Percentiles rank a stretch among this genome's conserved stretches.
Evolutionary conservation across 2,797 vertebrate genomes (phyloP).

Genomic region (Typhlichthys subterraneus): DNA sequence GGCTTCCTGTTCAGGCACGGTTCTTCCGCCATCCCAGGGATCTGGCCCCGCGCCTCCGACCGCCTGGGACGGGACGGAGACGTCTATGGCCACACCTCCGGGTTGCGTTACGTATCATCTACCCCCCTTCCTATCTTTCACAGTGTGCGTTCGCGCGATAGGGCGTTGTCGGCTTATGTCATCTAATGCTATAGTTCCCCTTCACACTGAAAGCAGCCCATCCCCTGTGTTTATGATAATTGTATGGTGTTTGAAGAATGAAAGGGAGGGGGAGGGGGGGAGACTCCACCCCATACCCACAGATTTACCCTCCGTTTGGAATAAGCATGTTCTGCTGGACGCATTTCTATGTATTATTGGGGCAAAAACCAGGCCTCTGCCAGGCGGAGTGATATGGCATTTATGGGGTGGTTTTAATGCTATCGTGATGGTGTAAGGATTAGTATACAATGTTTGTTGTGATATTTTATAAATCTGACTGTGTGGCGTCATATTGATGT

Average conservation of each 20-base stretch:
- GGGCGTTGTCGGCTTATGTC: not conserved
- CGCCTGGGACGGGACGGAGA: slow-evolving; percentile 32
- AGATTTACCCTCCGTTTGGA: not conserved
- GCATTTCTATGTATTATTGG: slow-evolving; percentile 7
- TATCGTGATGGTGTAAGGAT: too few species aligned
- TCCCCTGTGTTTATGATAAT: slow-evolving; percentile 2
- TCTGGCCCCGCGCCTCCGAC: slow-evolving; percentile 39
- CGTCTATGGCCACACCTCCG: slow-evolving; percentile 13
- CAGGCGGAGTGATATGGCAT: not conserved
- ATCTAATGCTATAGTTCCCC: not conserved
- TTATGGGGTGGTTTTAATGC: not conserved
- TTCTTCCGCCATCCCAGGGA: slow-evolving; percentile 35
- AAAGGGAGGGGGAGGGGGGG: not conserved
- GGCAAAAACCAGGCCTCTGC: not conserved
- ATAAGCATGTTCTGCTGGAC: not conserved
- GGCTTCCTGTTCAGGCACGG: slow-evolving; percentile 43
- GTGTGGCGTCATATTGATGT: too few species aligned
- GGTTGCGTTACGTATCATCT: not conserved
- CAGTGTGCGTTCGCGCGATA: not conserved
- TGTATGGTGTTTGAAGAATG: not conserved
- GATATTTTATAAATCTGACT: too few species aligned
- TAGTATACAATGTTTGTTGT: too few species aligned
- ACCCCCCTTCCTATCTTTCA: not conserved
- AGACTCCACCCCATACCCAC: not conserved
- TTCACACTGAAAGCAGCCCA: not conserved